A percentile compares a stretch with the other conserved stretches of the same genome.
phyloP scores from a whole-genome alignment of 2,888 invertebrate species.

The Sarcophaga subvicina region DNA sequence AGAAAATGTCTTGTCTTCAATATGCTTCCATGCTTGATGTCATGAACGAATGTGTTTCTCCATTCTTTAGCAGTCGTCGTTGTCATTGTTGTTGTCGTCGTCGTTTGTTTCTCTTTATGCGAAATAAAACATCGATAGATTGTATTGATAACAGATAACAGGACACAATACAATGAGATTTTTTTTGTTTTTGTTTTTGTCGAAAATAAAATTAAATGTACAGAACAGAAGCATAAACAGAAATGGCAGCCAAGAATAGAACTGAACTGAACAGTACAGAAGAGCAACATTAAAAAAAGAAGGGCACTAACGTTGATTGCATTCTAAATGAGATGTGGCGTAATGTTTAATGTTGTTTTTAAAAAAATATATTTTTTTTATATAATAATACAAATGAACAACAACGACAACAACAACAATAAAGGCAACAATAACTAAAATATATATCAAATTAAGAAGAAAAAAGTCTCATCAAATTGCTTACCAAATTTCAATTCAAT shows the following conservation, averaged over 20 bases:
- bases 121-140: constrained; percentile 60
- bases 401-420: constrained; percentile 35
- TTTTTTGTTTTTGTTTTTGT: not conserved
- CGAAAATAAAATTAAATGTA: constrained; percentile 57
- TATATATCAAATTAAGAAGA: constrained; percentile 20
- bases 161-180: constrained; percentile 60
- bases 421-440: constrained; percentile 32
- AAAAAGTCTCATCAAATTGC: constrained; percentile 22
- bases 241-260: not conserved
- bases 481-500: not conserved
- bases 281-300: constrained; percentile 32
- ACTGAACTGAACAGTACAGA: no score
- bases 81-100: no score
- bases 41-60: constrained; percentile 7
- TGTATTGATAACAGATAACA: constrained; percentile 68
- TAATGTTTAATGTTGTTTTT: constrained; percentile 61
- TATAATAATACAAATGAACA: constrained; percentile 28
- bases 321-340: constrained; percentile 66
- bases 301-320: constrained; percentile 69
- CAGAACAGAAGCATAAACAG: constrained; percentile 27
- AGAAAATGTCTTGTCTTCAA: constrained; percentile 51
- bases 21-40: not conserved
- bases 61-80: constrained; percentile 11
- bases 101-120: constrained; percentile 34
- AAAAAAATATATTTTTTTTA: constrained; percentile 31